Conservation (phyloP, 2,888 invertebrate species). For the Amphipyra berbera region DNA sequence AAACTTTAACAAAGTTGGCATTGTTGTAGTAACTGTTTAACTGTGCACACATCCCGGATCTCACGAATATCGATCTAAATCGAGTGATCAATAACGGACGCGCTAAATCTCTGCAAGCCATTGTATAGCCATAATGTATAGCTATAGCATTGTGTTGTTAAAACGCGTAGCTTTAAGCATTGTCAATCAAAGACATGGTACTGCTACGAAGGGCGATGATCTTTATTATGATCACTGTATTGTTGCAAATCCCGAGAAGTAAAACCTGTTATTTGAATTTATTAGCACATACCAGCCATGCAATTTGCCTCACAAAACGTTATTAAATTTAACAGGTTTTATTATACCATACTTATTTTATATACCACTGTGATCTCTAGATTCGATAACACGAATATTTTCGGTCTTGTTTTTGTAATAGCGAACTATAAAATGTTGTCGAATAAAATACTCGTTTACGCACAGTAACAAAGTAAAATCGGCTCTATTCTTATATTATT, state of each 20-base stretch:
- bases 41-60: conserved; percentile 69
- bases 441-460: conserved; percentile 44
- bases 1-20: conserved; percentile 69
- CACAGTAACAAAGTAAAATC: conserved; percentile 23
- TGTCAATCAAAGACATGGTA: conserved; percentile 68
- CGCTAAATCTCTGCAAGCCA: conserved; percentile 56
- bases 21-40: conserved; percentile 61
- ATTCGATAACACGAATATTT: conserved; percentile 43
- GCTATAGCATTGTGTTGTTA: conserved; percentile 50
- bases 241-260: conserved; percentile 62
- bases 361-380: conserved; percentile 32
- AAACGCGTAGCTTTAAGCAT: conserved; percentile 61
- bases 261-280: conserved; percentile 66
- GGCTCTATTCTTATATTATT: conserved; percentile 10
- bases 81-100: conserved; percentile 76
- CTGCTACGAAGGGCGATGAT: conserved; percentile 66
- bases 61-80: conserved; percentile 75
- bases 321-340: conserved; percentile 43
- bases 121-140: conserved; percentile 54
- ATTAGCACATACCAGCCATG: conserved; percentile 43
- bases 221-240: conserved; percentile 67
- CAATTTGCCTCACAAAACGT: conserved; percentile 53
- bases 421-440: conserved; percentile 30
- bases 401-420: conserved; percentile 38
- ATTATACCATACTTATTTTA: conserved; percentile 35